phyloP scores from a whole-genome alignment of 2,888 invertebrate genomes.

The Sericinus montela region DNA sequence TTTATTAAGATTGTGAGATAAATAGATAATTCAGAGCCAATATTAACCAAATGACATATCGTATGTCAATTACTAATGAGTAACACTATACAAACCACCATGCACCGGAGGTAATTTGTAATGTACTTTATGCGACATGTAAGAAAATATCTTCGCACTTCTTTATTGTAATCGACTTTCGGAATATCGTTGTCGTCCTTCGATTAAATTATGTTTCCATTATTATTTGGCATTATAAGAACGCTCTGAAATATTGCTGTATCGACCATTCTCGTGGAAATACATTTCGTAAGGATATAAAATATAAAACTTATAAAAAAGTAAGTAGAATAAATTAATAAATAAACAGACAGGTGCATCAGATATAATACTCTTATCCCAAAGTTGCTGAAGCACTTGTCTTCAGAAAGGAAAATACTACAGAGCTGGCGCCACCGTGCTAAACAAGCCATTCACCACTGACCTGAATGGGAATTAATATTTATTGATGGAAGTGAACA shows the following conservation, averaged over 20 bases:
- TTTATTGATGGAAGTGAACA: too few relatives aligned
- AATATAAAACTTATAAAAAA: conserved; percentile 10
- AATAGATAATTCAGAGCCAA: too few relatives aligned
- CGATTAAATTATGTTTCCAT: conserved; percentile 9
- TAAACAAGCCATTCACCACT: too few relatives aligned
- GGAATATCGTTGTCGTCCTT: conserved; percentile 5
- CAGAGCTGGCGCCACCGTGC: too few relatives aligned
- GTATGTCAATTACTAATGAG: too few relatives aligned
- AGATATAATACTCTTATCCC: too few relatives aligned
- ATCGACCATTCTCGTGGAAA: conserved; percentile 9
- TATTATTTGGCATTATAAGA: background rate
- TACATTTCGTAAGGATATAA: conserved; percentile 11
- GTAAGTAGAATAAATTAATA: background rate
- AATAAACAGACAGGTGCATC: too few relatives aligned
- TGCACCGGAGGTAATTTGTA: background rate
- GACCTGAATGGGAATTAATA: too few relatives aligned
- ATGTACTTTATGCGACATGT: background rate
- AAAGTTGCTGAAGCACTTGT: too few relatives aligned
- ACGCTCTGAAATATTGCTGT: conserved; percentile 5
- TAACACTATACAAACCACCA: background rate
- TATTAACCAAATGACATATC: too few relatives aligned
- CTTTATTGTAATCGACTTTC: conserved; percentile 8
- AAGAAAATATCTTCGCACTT: conserved; percentile 1
- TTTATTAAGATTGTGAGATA: too few relatives aligned
- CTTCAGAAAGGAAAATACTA: too few relatives aligned